Conservation (phyloP, 2,113 vertebrate species). For the Saimiri boliviensis region DNA sequence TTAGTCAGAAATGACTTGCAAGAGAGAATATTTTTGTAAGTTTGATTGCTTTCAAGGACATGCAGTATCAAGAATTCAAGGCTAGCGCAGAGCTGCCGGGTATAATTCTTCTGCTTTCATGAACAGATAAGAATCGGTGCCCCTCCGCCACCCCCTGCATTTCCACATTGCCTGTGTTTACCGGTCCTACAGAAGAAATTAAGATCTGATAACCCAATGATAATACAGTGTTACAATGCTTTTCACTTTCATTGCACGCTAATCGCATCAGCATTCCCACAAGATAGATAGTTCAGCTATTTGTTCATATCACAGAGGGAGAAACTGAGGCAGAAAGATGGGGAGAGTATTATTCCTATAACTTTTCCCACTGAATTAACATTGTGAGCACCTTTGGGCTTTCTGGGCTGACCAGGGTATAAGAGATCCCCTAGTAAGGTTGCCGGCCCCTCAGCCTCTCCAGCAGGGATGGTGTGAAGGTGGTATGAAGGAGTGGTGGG, state of each 20-base stretch:
- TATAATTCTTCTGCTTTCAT: conserved; percentile 25
- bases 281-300: neutral
- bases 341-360: neutral
- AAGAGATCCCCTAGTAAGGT: neutral
- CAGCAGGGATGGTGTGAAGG: neutral
- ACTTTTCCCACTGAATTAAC: neutral
- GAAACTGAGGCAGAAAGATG: conserved; percentile 25
- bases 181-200: neutral
- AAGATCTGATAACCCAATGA: neutral
- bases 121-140: neutral
- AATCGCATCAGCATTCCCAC: neutral
- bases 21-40: conserved; percentile 38
- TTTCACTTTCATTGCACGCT: neutral
- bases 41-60: conserved; percentile 46
- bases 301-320: neutral
- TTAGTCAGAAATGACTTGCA: conserved; percentile 51
- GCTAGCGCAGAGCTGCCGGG: neutral
- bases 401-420: neutral
- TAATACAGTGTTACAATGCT: neutral
- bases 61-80: conserved; percentile 39
- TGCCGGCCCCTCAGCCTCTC: neutral
- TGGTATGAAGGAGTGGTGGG: neutral
- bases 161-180: neutral
- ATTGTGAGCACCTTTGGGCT: neutral
- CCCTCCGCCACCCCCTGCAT: too few species aligned